These are phyloP conservation scores for Xiphias gladius DNA, from an alignment of 2,113 vertebrate species.

Conservation along the genomic window DNA sequence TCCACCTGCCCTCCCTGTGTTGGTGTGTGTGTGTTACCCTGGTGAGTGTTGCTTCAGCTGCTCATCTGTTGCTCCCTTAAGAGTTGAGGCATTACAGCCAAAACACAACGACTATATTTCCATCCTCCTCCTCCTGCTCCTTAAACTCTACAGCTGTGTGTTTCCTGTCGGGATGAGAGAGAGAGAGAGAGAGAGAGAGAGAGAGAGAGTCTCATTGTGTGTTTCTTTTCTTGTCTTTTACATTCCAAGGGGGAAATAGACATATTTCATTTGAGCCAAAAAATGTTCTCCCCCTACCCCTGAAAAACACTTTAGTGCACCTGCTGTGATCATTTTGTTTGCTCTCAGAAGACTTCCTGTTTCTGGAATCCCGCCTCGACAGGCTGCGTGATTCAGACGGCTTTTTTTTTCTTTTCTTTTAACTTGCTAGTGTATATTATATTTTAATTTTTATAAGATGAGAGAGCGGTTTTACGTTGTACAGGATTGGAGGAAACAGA, in stretches of 20 bases:
- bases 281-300: slow-evolving; percentile 34
- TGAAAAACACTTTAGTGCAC: slow-evolving; percentile 52
- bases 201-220: slow-evolving; percentile 2
- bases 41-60: slow-evolving; percentile 52
- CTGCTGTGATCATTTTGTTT: slow-evolving; percentile 69
- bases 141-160: slow-evolving; percentile 45
- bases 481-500: slow-evolving; percentile 25
- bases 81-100: slow-evolving; percentile 56
- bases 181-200: not conserved
- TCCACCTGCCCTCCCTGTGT: slow-evolving; percentile 16
- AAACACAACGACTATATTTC: slow-evolving; percentile 51
- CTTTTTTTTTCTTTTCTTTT: slow-evolving; percentile 10
- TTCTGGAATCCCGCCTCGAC: slow-evolving; percentile 50
- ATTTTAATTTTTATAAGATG: not conserved
- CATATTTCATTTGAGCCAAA: slow-evolving; percentile 55
- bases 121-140: slow-evolving; percentile 39
- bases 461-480: slow-evolving; percentile 25
- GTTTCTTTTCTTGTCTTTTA: slow-evolving; percentile 16
- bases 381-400: slow-evolving; percentile 21
- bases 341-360: slow-evolving; percentile 57
- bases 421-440: not conserved
- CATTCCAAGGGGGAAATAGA: slow-evolving; percentile 48
- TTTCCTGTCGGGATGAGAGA: slow-evolving; percentile 35
- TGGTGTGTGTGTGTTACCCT: not conserved
- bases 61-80: slow-evolving; percentile 55